Base-by-base conservation (phyloP, 2,797 vertebrate genomes). In the Cryptoprocta ferox region DNA sequence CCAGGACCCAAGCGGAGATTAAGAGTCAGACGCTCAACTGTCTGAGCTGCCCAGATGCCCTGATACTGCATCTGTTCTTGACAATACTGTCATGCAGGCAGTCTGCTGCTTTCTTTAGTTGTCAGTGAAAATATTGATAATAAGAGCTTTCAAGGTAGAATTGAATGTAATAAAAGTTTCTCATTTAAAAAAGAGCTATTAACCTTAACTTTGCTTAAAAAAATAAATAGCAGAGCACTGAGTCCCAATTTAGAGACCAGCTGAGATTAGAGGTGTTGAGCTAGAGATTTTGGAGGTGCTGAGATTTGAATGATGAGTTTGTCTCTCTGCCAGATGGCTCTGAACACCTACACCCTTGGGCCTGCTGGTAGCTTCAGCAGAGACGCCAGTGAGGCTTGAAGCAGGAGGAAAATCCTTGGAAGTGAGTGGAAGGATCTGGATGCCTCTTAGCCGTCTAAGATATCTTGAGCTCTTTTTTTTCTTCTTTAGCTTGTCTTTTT, bases 101-200 rank as follows among this genome's bases (percentile, higher is more conserved):
- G 48, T 26, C 76, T 56, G n/a, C 68, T 70, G 2, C 76, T 86
- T 92, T 86, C 84, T 84, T 85, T 48, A n/a, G 90, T 61, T 91
- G 86, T 91, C 35, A 89, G 32, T 94, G 68, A 92, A 80, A 92
- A 96, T 56, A 88, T 26, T 79, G 71, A 42, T 84, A 81, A 32
- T 75, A 66, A 91, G 71, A 78, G 24, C 89, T 90, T 94, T 56
- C 32, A 63, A 28, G 50, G 56, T 15, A 68, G 28, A 80, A 68
- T 79, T 19, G 37, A 91, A 59, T 39, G 18, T 30, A 82, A 59
- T 68, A 79, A 71, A 93, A 6, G 1, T 91, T 96, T 81, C 45
- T 94, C 75, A 68, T 93, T 91, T 86, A 39, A 89, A 39, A 75
- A 11, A 70, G 10, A 89, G 18, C 37, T 81, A 59, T 56, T 92